Conservation (phyloP, 2,888 invertebrate genomes). For the Pasiphila rectangulata region DNA sequence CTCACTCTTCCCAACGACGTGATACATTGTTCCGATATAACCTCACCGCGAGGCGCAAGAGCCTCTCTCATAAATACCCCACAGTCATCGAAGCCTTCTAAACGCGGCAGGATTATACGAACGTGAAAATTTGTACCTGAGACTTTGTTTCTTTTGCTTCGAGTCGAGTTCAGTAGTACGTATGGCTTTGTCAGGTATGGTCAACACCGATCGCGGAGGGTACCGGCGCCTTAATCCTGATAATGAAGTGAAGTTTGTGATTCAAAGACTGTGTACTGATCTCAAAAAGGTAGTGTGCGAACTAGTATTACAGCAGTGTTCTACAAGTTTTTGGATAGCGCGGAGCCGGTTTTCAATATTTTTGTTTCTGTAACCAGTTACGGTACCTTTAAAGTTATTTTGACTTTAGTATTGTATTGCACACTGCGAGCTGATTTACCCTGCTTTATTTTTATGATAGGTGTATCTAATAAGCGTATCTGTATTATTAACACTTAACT, state of each 20-base stretch:
- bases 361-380: slow-evolving; percentile 21
- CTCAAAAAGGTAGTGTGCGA: slow-evolving; percentile 49
- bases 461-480: too few relatives aligned
- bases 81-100: slow-evolving; percentile 35
- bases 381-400: slow-evolving; percentile 25
- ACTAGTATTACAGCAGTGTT: slow-evolving; percentile 27
- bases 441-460: too few relatives aligned
- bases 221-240: slow-evolving; percentile 35
- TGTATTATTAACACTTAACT: too few relatives aligned
- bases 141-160: slow-evolving; percentile 49
- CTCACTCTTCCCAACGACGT: slow-evolving; percentile 61
- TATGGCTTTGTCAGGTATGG: slow-evolving; percentile 50
- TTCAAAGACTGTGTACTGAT: slow-evolving; percentile 53
- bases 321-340: slow-evolving; percentile 5
- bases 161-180: slow-evolving; percentile 57
- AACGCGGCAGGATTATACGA: slow-evolving; percentile 47
- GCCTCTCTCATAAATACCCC: slow-evolving; percentile 22
- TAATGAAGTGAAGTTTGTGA: slow-evolving; percentile 63
- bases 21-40: slow-evolving; percentile 55
- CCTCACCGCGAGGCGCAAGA: slow-evolving; percentile 15
- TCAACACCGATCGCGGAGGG: slow-evolving; percentile 32
- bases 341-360: slow-evolving; percentile 29
- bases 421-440: background rate
- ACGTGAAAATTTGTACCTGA: slow-evolving; percentile 70
- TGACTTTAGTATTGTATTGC: slow-evolving; percentile 8